Percentiles rank a stretch among this genome's conserved stretches.
Evolutionary conservation across 37 sponge, comb jelly and placozoan species (phyloP).

Genomic region (Geodia barretti): DNA sequence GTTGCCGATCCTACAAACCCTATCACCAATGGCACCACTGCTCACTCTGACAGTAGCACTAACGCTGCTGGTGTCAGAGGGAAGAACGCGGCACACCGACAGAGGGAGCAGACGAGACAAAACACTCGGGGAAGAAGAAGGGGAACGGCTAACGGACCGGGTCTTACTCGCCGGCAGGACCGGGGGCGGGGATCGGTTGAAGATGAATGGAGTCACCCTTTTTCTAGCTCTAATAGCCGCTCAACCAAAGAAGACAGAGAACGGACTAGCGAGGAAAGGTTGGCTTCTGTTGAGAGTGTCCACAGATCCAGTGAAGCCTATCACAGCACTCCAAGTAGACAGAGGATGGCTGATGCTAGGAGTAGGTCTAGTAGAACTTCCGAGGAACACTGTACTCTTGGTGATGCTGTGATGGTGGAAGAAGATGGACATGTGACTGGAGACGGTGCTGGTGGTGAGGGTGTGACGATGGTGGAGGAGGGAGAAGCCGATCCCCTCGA

Average conservation of each 20-base stretch:
- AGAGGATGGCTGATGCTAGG: no score
- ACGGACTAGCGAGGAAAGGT: background rate
- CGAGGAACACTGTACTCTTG: no score
- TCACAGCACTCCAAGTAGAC: no score
- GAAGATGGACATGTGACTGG: background rate
- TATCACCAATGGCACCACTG: background rate
- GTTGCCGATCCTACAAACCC: background rate
- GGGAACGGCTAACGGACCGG: background rate
- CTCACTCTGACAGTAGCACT: background rate
- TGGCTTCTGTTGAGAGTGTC: no score
- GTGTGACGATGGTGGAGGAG: background rate
- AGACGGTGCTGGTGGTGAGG: background rate
- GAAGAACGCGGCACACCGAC: no score
- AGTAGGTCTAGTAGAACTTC: no score
- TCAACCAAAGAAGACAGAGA: background rate
- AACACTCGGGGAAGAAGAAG: no score
- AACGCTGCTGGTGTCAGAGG: background rate
- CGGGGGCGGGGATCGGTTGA: no score
- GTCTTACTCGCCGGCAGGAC: background rate
- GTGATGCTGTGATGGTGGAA: slow-evolving; percentile 7
- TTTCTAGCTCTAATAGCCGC: background rate
- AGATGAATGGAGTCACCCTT: background rate
- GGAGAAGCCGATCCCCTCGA: slow-evolving; percentile 34
- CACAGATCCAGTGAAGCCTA: no score
- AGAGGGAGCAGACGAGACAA: no score